A percentile compares a stretch with the other conserved stretches of the same genome.
These are phyloP conservation scores for Aphidoletes aphidimyza DNA, from an alignment of 2,888 invertebrate species.

Conservation along the genomic window DNA sequence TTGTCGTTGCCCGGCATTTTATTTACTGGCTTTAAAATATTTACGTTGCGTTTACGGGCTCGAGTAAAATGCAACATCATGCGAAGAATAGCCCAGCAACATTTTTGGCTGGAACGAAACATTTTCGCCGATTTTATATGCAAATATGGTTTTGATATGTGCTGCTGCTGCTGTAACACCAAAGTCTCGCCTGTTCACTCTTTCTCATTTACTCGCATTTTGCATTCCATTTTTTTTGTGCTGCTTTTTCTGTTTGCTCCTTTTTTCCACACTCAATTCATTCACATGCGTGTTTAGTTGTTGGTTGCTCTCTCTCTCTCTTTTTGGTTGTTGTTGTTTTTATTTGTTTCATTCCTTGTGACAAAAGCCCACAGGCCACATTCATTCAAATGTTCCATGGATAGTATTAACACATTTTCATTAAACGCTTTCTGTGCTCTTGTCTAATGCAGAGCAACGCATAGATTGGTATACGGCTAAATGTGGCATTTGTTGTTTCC, in stretches of 20 bases:
- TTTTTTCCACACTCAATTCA: constrained; percentile 14
- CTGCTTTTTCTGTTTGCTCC: background rate
- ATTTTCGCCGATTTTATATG: constrained; percentile 44
- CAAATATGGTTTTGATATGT: constrained; percentile 9
- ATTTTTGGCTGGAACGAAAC: background rate
- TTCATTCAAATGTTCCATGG: background rate
- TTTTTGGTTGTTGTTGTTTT: too few relatives aligned
- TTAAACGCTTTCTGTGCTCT: constrained; percentile 40
- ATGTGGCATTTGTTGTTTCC: too few relatives aligned
- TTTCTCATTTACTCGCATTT: background rate
- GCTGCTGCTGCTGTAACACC: background rate
- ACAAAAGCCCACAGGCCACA: constrained; percentile 47
- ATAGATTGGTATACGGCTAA: too few relatives aligned
- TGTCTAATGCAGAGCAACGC: background rate
- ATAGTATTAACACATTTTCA: constrained; percentile 48
- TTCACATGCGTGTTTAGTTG: constrained; percentile 32
- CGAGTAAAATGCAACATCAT: background rate
- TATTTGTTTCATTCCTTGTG: constrained; percentile 12
- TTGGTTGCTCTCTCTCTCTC: too few relatives aligned
- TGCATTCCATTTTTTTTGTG: too few relatives aligned
- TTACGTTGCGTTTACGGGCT: constrained; percentile 39
- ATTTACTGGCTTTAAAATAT: constrained; percentile 47
- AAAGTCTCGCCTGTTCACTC: background rate
- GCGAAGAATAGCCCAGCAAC: constrained; percentile 28
- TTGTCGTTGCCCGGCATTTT: constrained; percentile 20